Base-by-base conservation (phyloP, 30 jellyfish, hydroid and myxozoan species). In the Phacellophora camtschatica region DNA sequence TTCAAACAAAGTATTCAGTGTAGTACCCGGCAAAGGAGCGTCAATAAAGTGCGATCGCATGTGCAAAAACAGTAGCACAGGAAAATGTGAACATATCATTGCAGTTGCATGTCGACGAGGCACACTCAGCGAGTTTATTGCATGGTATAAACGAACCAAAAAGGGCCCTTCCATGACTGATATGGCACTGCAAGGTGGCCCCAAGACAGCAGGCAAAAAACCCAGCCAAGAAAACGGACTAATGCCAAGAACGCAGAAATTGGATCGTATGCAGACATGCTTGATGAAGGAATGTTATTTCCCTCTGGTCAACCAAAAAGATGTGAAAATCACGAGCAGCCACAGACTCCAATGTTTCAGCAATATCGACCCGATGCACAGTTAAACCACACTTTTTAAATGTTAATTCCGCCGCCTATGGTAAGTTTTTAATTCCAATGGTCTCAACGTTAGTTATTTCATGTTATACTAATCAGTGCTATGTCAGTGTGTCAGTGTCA, bases 101-200 rank as follows among this genome's bases (percentile, higher is more conserved):
- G 71, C 71, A 20, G 71, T 56, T 56, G 71, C 71, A 56, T 23
- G 41, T 56, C 35, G 41, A 56, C 35, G 71, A 22, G 41, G 41
- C 12, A 56, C 43, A 6, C 28, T 56, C 33, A 56, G 25, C 4
- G 19, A 56, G 34, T 56, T 56, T 56, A 23, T 56, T 28, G 19
- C 41, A 18, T 56, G 71, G 33, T 56, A n/a, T 56, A 56, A 56
- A 28, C 36, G 71, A 56, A 4, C 41, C n/a, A 56, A 28, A 28
- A 56, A 56, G 25, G 41, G 71, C 25, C 36, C 71, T 28, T 56
- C 71, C 6, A 4, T 56, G 19, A 56, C 71, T 4, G 43, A n/a
- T 56, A 23, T 56, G 35, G 71, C 71, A 6, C 71, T 56, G 19
- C 71, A 56, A 36, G 71, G 71, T 12, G 71, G 71, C 25, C 71